These are phyloP conservation scores for Takifugu flavidus DNA, from an alignment of 2,113 vertebrate genomes.

Conservation along the genomic window DNA sequence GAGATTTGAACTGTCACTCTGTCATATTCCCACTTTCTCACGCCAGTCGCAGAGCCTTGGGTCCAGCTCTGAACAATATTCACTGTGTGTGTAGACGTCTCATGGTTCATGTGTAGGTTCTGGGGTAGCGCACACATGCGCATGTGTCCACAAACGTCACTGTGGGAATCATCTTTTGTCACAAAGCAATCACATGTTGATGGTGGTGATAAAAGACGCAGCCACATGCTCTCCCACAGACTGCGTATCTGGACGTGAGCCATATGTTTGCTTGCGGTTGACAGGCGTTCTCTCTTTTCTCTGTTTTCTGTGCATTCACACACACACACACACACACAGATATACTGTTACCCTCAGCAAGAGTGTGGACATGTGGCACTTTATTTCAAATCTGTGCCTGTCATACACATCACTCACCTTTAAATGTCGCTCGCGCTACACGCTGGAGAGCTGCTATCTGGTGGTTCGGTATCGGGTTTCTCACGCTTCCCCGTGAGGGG, in stretches of 20 bases:
- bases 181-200: constrained; percentile 59
- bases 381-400: constrained; percentile 7
- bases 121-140: constrained; percentile 13
- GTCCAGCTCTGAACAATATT: constrained; percentile 16
- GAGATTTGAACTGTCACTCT: constrained; percentile 50
- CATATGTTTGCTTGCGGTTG: constrained; percentile 54
- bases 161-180: constrained; percentile 58
- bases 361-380: constrained; percentile 12
- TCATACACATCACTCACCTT: constrained; percentile 23
- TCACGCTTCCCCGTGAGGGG: constrained; percentile 20
- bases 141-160: constrained; percentile 47
- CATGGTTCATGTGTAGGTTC: constrained; percentile 1
- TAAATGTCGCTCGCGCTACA: constrained; percentile 6
- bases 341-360: constrained; percentile 12
- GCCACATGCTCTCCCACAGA: constrained; percentile 43
- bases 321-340: constrained; percentile 24
- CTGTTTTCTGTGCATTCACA: constrained; percentile 19
- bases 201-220: constrained; percentile 36
- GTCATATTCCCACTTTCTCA: constrained; percentile 51
- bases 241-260: constrained; percentile 51
- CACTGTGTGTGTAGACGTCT: constrained; percentile 15
- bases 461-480: constrained; percentile 34
- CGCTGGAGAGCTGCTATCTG: constrained; percentile 26
- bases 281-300: constrained; percentile 12
- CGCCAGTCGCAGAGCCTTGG: constrained; percentile 40